Evolutionary conservation across 2,888 invertebrate species (phyloP).

Genomic region (Myopa testacea): DNA sequence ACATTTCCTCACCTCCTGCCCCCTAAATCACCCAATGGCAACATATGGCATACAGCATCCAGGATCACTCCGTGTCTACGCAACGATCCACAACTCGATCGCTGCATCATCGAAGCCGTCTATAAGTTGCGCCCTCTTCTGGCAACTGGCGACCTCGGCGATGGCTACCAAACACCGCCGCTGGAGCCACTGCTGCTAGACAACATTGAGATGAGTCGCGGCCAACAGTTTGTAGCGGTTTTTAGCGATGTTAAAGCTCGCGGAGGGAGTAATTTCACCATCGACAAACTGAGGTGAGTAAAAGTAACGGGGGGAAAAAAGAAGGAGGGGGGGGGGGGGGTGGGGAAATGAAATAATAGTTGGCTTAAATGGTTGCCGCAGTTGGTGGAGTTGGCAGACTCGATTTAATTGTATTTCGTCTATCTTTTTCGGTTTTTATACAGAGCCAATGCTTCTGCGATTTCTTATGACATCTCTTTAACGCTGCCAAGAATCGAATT

Average conservation of each 20-base stretch:
- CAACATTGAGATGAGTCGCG: conserved; percentile 63
- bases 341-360: not conserved
- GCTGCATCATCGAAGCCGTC: conserved; percentile 64
- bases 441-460: conserved; percentile 62
- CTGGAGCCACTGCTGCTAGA: conserved; percentile 64
- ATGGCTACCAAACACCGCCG: conserved; percentile 64
- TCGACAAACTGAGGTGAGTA: conserved; percentile 64
- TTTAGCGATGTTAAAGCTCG: conserved; percentile 63
- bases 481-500: conserved; percentile 65
- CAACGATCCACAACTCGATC: conserved; percentile 63
- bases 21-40: not conserved
- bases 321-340: not conserved
- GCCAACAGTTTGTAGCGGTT: conserved; percentile 64
- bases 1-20: too few species aligned
- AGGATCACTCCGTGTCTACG: conserved; percentile 65
- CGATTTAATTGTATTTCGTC: not conserved
- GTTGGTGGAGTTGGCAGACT: too few species aligned
- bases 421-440: conserved; percentile 19
- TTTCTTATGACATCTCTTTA: conserved; percentile 64
- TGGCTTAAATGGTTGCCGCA: not conserved
- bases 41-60: conserved; percentile 51
- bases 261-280: conserved; percentile 67
- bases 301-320: too few species aligned
- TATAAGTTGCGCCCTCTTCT: conserved; percentile 61
- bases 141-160: conserved; percentile 65